Evolutionary conservation across 2,888 invertebrate species (phyloP), one percentile per base, ranked within the genome.

Genomic region (Entomobrya multifasciata): DNA sequence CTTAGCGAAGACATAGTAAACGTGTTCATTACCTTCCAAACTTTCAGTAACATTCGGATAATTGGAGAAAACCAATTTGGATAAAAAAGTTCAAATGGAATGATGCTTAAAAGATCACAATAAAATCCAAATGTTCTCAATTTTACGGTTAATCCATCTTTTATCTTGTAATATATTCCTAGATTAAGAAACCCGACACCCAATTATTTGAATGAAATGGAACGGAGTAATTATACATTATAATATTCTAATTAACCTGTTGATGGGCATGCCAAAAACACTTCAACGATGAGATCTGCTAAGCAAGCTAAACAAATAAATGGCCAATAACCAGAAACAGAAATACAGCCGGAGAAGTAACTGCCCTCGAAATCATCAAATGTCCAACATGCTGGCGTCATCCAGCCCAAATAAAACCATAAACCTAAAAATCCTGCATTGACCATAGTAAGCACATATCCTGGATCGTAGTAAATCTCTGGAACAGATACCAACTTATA

Each of bases 91-190:
- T 86, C 80, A 36, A 87, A 65, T 0, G 90, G 90, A 11, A 89
- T 10, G 11, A 81, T 60, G 13, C 87, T 85, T 11, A 90, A 27
- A 4, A 88, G 13, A 41, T 90, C 90, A 17, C 87, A 67, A 60
- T 88, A 90, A 25, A 90, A 89, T 4, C 52, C 65, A 13, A 87
- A 30, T 3, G 82, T 44, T 13, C 49, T 20, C 11, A 36, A 74
- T 44, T 82, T 82, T 0, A 90, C 67, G 1, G 60, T 10, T 10
- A 87, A 17, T 0, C 90, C 90, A 55, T 89, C 89, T 20, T 22
- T 55, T 15, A 90, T 52, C 25, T 88, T 88, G 76, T 87, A 90
- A 60, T 87, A 81, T 10, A 86, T 44, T 27, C 90, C 90, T 88
- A 55, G 25, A 25, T 36, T 4, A 36, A 36, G 36, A 36, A 8